Base-by-base conservation (phyloP, 2,888 invertebrate species). In the Microctonus brassicae region DNA sequence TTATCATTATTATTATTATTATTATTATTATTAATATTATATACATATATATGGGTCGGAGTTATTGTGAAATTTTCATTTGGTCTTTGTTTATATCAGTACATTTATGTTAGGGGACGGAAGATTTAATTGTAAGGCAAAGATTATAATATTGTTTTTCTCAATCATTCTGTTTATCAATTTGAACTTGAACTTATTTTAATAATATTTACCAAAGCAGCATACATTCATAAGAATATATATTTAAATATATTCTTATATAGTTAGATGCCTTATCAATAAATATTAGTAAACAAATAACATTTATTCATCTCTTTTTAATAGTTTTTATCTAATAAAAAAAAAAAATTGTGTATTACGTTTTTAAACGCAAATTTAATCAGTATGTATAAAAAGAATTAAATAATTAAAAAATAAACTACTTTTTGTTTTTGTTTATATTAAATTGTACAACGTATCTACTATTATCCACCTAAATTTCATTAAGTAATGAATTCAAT, bases 181-280 rank as follows among this genome's bases (percentile, higher is more conserved):
- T n/a, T 55, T 65, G 52, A 72, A 75, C 75, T 58, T 29, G 39
- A 69, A 72, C 60, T 53, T 42, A 29, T 52, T 73, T 75, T 77
- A 73, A 75, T 77, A 42, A 69, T 42, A 70, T 69, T 42, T 65
- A 55, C 55, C 17, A n/a, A n/a, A 24, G 42, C 29, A 9, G 26
- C 42, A 52, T 53, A 55, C 2, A 26, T 34, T 5, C 3, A 29
- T 29, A 29, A 29, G 7, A 5, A 29, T 29, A 5, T 5, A 29
- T 29, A 29, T 29, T 5, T 29, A 29, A 29, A 29, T 29, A 29
- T 29, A n/a, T n/a, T n/a, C n/a, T n/a, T n/a, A n/a, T n/a, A n/a
- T n/a, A n/a, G 39, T 39, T 39, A 39, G 39, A 39, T 39, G 39
- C 39, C 13, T 39, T 39, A 39, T 39, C 39, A 39, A 39, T n/a